Percentiles rank a stretch among this genome's conserved stretches.
phyloP scores from a whole-genome alignment of 1,140 invertebrate genomes.

The Fopius arisanus region DNA sequence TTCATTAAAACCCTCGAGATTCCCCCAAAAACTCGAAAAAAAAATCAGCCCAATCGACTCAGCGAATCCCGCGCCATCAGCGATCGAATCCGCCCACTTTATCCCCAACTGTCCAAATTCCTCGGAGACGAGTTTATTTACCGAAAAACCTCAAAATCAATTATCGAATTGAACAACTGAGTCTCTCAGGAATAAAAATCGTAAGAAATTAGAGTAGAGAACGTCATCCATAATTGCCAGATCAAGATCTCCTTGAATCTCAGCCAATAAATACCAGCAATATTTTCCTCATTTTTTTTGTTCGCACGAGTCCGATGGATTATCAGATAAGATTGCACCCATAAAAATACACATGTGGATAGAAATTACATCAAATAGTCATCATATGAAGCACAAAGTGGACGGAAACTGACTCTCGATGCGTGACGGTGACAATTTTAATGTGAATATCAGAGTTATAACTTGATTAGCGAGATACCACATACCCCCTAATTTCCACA shows the following conservation, averaged over 20 bases:
- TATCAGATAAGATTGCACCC: neutral
- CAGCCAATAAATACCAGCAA: neutral
- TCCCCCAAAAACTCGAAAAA: too few relatives aligned
- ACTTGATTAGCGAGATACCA: slow-evolving; percentile 1
- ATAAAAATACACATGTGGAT: neutral
- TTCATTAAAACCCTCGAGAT: too few relatives aligned
- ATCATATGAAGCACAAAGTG: neutral
- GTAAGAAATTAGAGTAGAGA: neutral
- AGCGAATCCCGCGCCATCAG: too few relatives aligned
- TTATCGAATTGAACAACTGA: too few relatives aligned
- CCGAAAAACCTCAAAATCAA: too few relatives aligned
- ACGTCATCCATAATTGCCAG: neutral
- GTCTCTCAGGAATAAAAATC: too few relatives aligned
- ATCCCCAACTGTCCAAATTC: too few relatives aligned
- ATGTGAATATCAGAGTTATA: neutral
- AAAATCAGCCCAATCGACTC: too few relatives aligned
- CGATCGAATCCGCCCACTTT: too few relatives aligned
- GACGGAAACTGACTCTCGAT: neutral
- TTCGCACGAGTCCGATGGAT: neutral
- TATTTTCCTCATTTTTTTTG: neutral
- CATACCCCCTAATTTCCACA: neutral
- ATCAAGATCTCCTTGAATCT: neutral
- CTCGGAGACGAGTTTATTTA: too few relatives aligned
- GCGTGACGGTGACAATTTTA: neutral
- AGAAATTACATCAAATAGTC: neutral